A percentile compares a stretch with the other conserved stretches of the same genome.
Evolutionary conservation across 2,113 vertebrate species (phyloP).

Genomic region (Rhinoptilus africanus): DNA sequence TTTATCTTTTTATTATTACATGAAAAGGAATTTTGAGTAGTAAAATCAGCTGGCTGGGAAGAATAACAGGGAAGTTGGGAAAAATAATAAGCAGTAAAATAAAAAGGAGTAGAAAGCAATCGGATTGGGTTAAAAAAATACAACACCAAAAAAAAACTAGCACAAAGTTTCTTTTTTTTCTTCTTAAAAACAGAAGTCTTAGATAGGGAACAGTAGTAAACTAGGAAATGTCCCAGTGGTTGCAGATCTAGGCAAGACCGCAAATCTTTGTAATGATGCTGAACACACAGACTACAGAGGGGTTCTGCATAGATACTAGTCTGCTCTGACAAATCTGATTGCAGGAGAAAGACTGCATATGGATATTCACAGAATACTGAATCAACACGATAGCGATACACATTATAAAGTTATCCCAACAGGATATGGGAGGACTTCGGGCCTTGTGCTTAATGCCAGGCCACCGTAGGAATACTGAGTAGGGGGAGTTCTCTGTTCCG

Average conservation of each 20-base stretch:
- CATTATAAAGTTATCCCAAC: not conserved
- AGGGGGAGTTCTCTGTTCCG: not conserved
- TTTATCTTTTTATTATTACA: not conserved
- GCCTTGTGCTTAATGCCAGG: not conserved
- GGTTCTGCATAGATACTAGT: not conserved
- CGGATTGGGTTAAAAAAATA: fast-evolving
- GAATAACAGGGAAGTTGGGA: not conserved
- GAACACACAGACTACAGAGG: not conserved
- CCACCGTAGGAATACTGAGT: not conserved
- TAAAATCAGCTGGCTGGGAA: not conserved
- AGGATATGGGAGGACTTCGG: not conserved
- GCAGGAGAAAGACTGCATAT: not conserved
- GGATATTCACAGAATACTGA: not conserved
- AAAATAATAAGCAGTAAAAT: not conserved
- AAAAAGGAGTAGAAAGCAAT: not conserved
- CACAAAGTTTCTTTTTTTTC: too few species aligned
- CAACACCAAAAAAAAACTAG: not conserved
- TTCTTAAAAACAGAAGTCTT: not conserved
- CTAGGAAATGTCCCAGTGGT: not conserved
- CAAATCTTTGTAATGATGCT: not conserved
- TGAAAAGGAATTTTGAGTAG: not conserved
- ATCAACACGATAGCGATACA: not conserved
- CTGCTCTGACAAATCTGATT: not conserved
- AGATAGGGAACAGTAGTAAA: not conserved
- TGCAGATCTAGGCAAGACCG: not conserved